These are phyloP conservation scores for Oryzias melastigma DNA, from an alignment of 2,113 vertebrate genomes.

Conservation along the genomic window DNA sequence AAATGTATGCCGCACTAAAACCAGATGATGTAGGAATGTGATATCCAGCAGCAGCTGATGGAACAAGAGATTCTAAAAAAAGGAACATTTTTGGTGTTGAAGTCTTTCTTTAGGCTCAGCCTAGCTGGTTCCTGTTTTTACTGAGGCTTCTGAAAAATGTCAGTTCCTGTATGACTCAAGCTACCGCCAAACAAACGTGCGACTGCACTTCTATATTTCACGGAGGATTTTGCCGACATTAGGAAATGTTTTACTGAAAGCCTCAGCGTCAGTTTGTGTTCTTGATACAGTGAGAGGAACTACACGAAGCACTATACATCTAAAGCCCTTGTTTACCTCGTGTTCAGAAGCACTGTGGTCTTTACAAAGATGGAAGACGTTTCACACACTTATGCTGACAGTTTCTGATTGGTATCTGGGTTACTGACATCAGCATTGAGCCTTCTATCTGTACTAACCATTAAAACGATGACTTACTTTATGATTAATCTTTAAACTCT, in stretches of 20 bases:
- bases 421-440: too few relatives aligned
- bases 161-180: constrained; percentile 52
- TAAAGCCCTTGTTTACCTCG: too few relatives aligned
- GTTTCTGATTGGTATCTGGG: too few relatives aligned
- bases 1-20: not conserved
- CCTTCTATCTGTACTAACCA: too few relatives aligned
- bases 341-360: too few relatives aligned
- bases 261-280: not conserved
- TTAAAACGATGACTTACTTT: too few relatives aligned
- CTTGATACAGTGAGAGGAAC: too few relatives aligned
- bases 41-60: constrained; percentile 2
- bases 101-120: not conserved
- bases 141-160: constrained; percentile 38
- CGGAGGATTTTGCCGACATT: not conserved
- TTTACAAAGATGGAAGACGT: too few relatives aligned
- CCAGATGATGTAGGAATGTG: not conserved
- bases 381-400: too few relatives aligned
- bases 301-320: too few relatives aligned
- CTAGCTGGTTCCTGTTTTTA: constrained; percentile 52
- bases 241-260: not conserved
- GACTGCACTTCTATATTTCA: not conserved
- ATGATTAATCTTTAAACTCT: too few relatives aligned
- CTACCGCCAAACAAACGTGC: not conserved
- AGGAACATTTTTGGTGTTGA: not conserved
- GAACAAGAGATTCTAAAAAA: not conserved